These are phyloP conservation scores for Microctonus aethiopoides DNA, from an alignment of 2,888 invertebrate genomes.

Conservation along the genomic window DNA sequence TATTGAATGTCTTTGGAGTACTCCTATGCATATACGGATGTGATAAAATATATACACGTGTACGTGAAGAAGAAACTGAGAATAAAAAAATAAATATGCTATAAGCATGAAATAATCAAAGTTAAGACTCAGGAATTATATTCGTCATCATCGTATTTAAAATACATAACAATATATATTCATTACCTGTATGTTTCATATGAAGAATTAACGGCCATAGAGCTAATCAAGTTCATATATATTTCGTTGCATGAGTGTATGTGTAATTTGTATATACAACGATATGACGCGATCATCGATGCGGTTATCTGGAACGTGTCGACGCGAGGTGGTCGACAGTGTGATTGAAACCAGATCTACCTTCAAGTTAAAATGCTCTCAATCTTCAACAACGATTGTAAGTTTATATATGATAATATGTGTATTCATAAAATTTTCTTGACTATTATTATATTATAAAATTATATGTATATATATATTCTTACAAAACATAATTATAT, in stretches of 20 bases:
- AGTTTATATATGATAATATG: background rate
- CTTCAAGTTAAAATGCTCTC: background rate
- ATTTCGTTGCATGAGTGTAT: background rate
- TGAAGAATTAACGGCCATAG: conserved; percentile 6
- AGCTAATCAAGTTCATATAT: too few species aligned
- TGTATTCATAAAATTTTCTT: background rate
- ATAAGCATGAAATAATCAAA: too few species aligned
- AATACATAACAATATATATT: background rate
- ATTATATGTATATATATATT: background rate
- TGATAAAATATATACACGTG: too few species aligned
- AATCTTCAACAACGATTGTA: background rate
- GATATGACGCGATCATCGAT: background rate
- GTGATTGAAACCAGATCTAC: conserved; percentile 38
- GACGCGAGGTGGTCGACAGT: conserved; percentile 29
- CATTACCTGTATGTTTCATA: conserved; percentile 3
- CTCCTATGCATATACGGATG: too few species aligned
- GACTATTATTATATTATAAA: background rate
- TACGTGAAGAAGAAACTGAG: too few species aligned
- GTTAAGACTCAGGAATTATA: too few species aligned
- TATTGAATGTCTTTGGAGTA: background rate
- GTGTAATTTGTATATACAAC: background rate
- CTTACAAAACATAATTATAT: background rate
- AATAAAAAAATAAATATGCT: too few species aligned
- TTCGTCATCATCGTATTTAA: background rate
- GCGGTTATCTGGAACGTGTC: conserved; percentile 41